Percentiles rank a stretch among this genome's conserved stretches.
Evolutionary conservation across 2,888 invertebrate species (phyloP).

Genomic region (Cylloceria caligata): DNA sequence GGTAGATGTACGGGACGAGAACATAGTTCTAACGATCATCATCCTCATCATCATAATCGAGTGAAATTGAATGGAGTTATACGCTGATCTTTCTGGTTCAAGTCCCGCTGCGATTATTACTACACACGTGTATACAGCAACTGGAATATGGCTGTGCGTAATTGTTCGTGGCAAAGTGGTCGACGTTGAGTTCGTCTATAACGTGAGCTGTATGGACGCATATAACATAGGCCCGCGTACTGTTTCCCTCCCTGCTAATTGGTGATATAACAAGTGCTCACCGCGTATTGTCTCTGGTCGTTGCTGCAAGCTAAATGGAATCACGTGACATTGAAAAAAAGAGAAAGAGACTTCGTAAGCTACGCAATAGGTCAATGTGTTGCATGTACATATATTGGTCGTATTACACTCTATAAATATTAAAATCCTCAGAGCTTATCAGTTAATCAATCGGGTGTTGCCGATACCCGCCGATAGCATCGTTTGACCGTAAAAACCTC

Average conservation of each 20-base stretch:
- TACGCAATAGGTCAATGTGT: slow-evolving; percentile 7
- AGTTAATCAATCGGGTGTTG: no score
- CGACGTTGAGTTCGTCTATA: slow-evolving; percentile 5
- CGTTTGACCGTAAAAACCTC: no score
- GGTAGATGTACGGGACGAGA: not conserved
- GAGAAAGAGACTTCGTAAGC: not conserved
- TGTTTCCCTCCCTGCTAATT: slow-evolving; percentile 2
- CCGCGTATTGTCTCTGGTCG: slow-evolving; percentile 10
- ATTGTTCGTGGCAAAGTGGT: slow-evolving; percentile 39
- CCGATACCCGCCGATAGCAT: no score
- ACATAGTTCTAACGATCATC: slow-evolving; percentile 13
- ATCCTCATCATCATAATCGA: slow-evolving; percentile 31
- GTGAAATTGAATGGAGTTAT: slow-evolving; percentile 33
- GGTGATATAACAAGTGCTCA: slow-evolving; percentile 8
- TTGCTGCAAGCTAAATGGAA: not conserved
- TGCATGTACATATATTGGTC: not conserved
- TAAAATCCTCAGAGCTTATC: no score
- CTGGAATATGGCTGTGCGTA: slow-evolving; percentile 3
- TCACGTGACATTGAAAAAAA: not conserved
- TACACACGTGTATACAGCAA: not conserved
- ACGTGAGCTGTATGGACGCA: not conserved
- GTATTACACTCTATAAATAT: not conserved
- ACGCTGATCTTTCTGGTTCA: slow-evolving; percentile 6
- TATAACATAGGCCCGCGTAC: not conserved
- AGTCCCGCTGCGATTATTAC: slow-evolving; percentile 1